Base-by-base conservation (phyloP, 2,888 invertebrate genomes). In the Chironomus riparius region DNA sequence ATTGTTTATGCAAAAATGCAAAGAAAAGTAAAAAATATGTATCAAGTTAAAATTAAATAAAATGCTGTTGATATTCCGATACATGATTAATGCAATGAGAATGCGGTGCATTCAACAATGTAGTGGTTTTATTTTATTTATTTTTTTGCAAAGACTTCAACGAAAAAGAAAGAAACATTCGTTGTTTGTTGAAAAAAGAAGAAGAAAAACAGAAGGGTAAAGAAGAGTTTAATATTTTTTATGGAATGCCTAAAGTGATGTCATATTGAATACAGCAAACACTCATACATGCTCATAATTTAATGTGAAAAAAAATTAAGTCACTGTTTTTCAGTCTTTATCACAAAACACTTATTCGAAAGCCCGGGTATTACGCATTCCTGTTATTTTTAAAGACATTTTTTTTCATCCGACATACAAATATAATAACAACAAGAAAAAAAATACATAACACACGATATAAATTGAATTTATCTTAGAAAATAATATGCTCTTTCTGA, bases 241-340 rank as follows among this genome's bases (percentile, higher is more conserved):
- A 38, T 68, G 74, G 74, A 74, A 74, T 74, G 72, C 47, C 47
- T 62, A 47, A 65, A 74, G 48, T 74, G 74, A 74, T 74, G 74
- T 74, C 74, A 74, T 74, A 68, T 74, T 62, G 68, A 47, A 47
- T 15, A 61, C 47, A 72, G 61, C 61, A 18, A n/a, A 15, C 56
- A 74, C 74, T 68, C 65, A 65, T 24, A 74, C 68, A 48, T 65
- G 21, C 65, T 65, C 65, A 70, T 22, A 50, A 69, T n/a, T 38
- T 21, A 28, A 73, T 28, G 47, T 15, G 28, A 47, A 73, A 70
- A 71, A 47, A 74, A 74, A 48, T 74, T 68, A 74, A 65, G 65
- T 68, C 68, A 74, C 65, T 65, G 21, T 72, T 68, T 65, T 7
- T 65, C 22, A 13, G 28, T 65, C 74, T 74, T 74, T 74, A 74